Base-by-base conservation (phyloP, 1,140 invertebrate species). In the Halesus radiatus region DNA sequence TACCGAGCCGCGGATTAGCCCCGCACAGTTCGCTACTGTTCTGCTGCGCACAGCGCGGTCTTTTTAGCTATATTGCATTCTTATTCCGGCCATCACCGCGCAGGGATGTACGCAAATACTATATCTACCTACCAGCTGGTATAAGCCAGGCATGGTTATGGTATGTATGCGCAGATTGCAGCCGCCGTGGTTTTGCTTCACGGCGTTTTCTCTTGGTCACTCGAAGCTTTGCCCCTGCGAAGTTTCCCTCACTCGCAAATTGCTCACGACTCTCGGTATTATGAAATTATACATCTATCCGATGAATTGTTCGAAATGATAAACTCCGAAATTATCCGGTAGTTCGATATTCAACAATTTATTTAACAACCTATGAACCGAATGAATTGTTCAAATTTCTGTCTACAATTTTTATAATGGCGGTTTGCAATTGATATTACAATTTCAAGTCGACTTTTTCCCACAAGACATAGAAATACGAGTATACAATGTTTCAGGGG, bases 11-110 rank as follows among this genome's bases (percentile, higher is more conserved):
- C 37, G 32, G 29, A 50, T 70, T 70, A 64, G 62, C 16, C 22
- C 37, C 32, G 66, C 66, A 32, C 66, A 70, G 66, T 50, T 52
- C n/a, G 66, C 66, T 70, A 70, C 66, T 70, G 66, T 70, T 50
- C 50, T 20, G 18, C 45, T 52, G 66, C 66, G 66, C 66, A 70
- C 32, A 18, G n/a, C 50, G 5, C 4, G 3, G 3, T 4, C 23
- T 23, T 10, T 64, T 64, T 20, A 18, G 20, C 20, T 64, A 16
- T 32, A 8, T 23, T 64, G 62, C 62, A 64, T 64, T 64, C 62
- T 64, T 16, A 64, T 32, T 64, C 62, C n/a, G 15, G n/a, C 37
- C 29, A 20, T 32, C 64, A 15, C 66, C 29, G 32, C 32, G 32
- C 37, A 70, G 66, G 66, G 66, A 20, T 70, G 66, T 70, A 18